A percentile compares a stretch with the other conserved stretches of the same genome.
phyloP scores from a whole-genome alignment of 2,888 invertebrate genomes.

The Phrixothrix hirtus region DNA sequence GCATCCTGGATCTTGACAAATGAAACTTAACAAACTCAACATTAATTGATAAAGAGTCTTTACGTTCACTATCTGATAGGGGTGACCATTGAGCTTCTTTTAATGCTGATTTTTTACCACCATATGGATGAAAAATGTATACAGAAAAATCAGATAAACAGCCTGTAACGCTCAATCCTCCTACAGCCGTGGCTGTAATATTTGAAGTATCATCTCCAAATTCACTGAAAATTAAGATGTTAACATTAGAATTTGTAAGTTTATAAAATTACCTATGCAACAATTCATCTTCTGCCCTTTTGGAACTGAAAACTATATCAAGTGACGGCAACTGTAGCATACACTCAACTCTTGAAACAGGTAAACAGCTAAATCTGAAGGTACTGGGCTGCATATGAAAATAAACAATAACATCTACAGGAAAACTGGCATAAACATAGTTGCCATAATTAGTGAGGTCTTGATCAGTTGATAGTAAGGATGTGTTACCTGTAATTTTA shows the following conservation, averaged over 20 bases:
- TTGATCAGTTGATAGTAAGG: constrained; percentile 51
- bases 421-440: constrained; percentile 91
- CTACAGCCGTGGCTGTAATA: constrained; percentile 70
- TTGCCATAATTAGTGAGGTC: constrained; percentile 70
- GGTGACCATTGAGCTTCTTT: constrained; percentile 88
- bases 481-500: constrained; percentile 30
- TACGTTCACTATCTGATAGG: constrained; percentile 83
- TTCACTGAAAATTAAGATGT: constrained; percentile 54
- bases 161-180: constrained; percentile 92
- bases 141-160: constrained; percentile 96
- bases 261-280: constrained; percentile 43
- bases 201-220: constrained; percentile 58
- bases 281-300: constrained; percentile 77
- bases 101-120: constrained; percentile 78
- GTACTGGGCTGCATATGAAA: constrained; percentile 98
- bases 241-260: too few relatives aligned
- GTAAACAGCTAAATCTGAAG: constrained; percentile 93
- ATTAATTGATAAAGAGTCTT: constrained; percentile 94
- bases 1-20: constrained; percentile 85
- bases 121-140: constrained; percentile 98
- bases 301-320: constrained; percentile 95
- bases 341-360: constrained; percentile 94
- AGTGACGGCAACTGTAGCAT: constrained; percentile 94
- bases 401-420: constrained; percentile 97
- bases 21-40: constrained; percentile 98